These are phyloP conservation scores for Rhinogobius similis DNA, from an alignment of 2,113 vertebrate species.

Conservation along the genomic window DNA sequence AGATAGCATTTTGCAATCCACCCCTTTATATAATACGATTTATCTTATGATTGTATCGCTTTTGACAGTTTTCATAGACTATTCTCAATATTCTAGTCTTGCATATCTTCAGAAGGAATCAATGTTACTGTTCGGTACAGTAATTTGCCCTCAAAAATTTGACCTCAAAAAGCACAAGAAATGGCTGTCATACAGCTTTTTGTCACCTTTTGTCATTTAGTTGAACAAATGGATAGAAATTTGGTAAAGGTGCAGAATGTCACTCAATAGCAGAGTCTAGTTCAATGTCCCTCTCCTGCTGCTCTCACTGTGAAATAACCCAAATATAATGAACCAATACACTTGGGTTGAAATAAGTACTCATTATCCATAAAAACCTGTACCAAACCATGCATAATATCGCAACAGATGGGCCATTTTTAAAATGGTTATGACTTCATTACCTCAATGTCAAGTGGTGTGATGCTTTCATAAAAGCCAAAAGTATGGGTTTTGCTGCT, in stretches of 20 bases:
- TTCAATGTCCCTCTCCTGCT: slow-evolving; percentile 21
- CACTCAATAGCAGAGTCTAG: slow-evolving; percentile 28
- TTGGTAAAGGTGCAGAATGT: slow-evolving; percentile 34
- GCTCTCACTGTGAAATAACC: slow-evolving; percentile 15
- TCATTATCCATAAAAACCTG: slow-evolving; percentile 36
- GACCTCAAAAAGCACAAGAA: not conserved
- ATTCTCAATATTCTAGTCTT: not conserved
- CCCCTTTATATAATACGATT: too few relatives aligned
- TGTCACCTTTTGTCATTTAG: not conserved
- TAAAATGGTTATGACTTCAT: slow-evolving; percentile 47
- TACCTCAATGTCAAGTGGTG: slow-evolving; percentile 45
- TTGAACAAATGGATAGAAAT: not conserved
- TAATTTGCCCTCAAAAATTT: not conserved
- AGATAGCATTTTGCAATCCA: not conserved
- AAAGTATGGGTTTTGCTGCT: slow-evolving; percentile 12
- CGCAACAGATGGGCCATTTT: slow-evolving; percentile 54
- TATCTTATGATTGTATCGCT: too few relatives aligned
- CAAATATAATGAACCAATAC: slow-evolving; percentile 1
- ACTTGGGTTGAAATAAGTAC: slow-evolving; percentile 11
- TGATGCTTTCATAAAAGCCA: slow-evolving; percentile 33
- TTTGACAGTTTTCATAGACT: too few relatives aligned
- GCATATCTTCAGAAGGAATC: not conserved
- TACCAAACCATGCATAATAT: slow-evolving; percentile 23
- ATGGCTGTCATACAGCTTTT: too few relatives aligned
- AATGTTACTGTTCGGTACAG: not conserved